phyloP scores from a whole-genome alignment of 2,888 invertebrate species.

The Perithous albicinctus region DNA sequence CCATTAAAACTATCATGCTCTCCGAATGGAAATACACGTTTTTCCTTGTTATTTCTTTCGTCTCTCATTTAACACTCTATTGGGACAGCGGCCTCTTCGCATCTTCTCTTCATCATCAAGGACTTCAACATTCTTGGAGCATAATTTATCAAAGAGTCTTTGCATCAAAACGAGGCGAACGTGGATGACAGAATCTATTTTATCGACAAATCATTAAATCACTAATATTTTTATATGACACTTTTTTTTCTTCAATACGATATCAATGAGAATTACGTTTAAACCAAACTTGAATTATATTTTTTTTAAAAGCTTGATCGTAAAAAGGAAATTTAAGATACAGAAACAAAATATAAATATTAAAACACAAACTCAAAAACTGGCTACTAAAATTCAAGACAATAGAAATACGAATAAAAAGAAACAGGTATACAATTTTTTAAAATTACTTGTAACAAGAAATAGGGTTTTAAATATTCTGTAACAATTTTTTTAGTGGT shows the following conservation, averaged over 20 bases:
- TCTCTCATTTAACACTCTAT: not conserved
- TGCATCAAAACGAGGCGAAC: not conserved
- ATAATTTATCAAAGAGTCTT: slow-evolving; percentile 20
- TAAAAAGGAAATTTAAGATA: no score
- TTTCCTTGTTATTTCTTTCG: slow-evolving; percentile 3
- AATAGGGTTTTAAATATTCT: no score
- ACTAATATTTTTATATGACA: slow-evolving; percentile 1
- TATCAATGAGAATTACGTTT: not conserved
- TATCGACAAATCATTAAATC: not conserved
- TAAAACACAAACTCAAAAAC: no score
- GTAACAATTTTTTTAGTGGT: no score
- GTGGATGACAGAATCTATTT: slow-evolving; percentile 1
- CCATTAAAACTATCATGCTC: not conserved
- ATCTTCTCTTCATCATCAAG: slow-evolving; percentile 43
- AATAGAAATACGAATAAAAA: no score
- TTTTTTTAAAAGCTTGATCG: no score
- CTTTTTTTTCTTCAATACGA: not conserved
- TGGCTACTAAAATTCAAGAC: no score
- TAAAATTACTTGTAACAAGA: no score
- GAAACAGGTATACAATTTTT: no score
- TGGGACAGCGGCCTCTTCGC: not conserved
- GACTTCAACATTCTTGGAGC: slow-evolving; percentile 38
- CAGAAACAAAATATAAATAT: no score
- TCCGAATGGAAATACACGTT: slow-evolving; percentile 4
- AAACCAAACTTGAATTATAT: not conserved